Evolutionary conservation across 2,797 vertebrate genomes (phyloP).

Genomic region (Danio kyathit): DNA sequence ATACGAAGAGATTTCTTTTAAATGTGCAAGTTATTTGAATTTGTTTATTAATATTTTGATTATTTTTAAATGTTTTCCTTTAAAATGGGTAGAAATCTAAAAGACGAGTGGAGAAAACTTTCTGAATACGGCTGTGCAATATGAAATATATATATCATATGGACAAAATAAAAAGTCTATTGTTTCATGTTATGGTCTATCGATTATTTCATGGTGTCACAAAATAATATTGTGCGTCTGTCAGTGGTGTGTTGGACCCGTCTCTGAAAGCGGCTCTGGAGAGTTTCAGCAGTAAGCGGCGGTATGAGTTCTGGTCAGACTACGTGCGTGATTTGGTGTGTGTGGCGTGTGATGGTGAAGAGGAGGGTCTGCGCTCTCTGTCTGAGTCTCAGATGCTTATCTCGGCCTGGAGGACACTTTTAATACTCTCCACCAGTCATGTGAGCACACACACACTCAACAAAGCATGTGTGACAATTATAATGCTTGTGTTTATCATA

Average conservation of each 20-base stretch:
- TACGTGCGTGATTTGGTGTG: slow-evolving; percentile 89
- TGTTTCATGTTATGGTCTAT: no score
- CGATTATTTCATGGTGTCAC: no score
- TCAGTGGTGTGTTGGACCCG: slow-evolving; percentile 91
- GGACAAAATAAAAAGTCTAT: no score
- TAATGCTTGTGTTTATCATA: not conserved
- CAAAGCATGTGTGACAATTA: not conserved
- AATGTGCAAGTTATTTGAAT: no score
- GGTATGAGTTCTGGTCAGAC: slow-evolving; percentile 96
- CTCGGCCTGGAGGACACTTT: slow-evolving; percentile 94
- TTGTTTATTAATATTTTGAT: no score
- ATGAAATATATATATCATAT: no score
- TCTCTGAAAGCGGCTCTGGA: slow-evolving; percentile 91
- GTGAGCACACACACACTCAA: slow-evolving; percentile 72
- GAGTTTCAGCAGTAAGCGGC: slow-evolving; percentile 87
- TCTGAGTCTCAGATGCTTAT: slow-evolving; percentile 92
- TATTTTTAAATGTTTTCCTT: no score
- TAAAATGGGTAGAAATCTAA: no score
- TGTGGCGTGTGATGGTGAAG: slow-evolving; percentile 86
- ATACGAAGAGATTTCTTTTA: no score
- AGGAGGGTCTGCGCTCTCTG: slow-evolving; percentile 82
- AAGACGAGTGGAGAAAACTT: no score
- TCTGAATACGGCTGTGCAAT: no score
- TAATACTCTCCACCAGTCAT: slow-evolving; percentile 91
- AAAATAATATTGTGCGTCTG: no score